Base-by-base conservation (phyloP, 2,888 invertebrate genomes). In the Prenolepis imparis region DNA sequence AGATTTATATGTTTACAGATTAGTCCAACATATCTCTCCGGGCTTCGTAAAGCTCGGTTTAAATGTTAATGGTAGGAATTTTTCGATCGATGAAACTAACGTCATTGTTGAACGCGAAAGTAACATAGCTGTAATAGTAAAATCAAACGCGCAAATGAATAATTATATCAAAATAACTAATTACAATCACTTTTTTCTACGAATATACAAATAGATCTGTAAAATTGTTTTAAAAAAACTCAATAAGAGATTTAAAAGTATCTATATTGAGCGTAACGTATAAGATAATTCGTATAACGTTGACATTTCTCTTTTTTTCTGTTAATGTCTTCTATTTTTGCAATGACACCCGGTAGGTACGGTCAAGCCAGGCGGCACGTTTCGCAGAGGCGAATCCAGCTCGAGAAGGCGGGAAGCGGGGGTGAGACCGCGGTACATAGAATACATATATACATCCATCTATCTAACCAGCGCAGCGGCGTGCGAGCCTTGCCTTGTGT, bases 281-380 rank as follows among this genome's bases (percentile, higher is more conserved):
- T 28, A 28, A 24, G 73, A 59, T 48, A 15, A 36, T 28, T 28
- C 21, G n/a, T 18, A 28, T 28, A 41, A 39, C 59, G 32, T 9
- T 36, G 5, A 6, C 15, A 11, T 61, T 52, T 59, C n/a, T n/a
- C n/a, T n/a, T n/a, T n/a, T n/a, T n/a, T n/a, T n/a, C 15, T 36
- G 12, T 36, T 5, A 72, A 28, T 32, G 12, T 3, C 52, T 28
- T 28, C 28, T 52, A 36, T 83, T 72, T 41, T 44, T 59, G 28
- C 73, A 44, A 61, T 68, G 77, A 87, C 86, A 90, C 86, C 87
- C 83, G 88, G 87, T 86, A 86, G 82, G 77, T 89, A 85, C 83
- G 84, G 80, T 73, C 85, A 85, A 82, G 82, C 88, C 88, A 80
- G 74, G 90, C 88, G 88, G 91, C 88, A 83, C 90, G 91, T 91